These are phyloP conservation scores for Oxyteleia sp. DNA, from an alignment of 2,888 invertebrate genomes.

Conservation along the genomic window DNA sequence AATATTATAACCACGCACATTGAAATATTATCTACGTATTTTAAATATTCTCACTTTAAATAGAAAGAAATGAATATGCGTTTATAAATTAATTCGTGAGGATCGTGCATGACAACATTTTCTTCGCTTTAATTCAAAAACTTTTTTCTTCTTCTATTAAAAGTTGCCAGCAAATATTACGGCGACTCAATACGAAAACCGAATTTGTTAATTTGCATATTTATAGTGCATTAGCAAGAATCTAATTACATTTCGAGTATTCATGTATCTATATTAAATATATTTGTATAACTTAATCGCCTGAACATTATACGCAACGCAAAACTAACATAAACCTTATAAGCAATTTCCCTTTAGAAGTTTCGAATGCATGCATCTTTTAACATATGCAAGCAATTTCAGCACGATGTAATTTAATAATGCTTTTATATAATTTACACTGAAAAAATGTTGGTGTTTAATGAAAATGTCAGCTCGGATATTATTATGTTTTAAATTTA, in stretches of 20 bases:
- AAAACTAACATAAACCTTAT: constrained; percentile 9
- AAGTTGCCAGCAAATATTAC: background rate
- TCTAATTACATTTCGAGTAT: background rate
- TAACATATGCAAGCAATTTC: background rate
- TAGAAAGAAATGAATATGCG: too few relatives aligned
- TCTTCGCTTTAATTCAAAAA: too few relatives aligned
- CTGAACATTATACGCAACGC: background rate
- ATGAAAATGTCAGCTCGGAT: too few relatives aligned
- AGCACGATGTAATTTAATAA: constrained; percentile 6
- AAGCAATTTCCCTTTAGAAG: constrained; percentile 14
- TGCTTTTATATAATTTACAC: background rate
- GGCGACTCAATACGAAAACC: background rate
- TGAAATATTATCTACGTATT: too few relatives aligned
- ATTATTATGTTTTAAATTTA: too few relatives aligned
- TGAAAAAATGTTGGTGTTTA: too few relatives aligned
- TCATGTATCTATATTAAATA: constrained; percentile 4
- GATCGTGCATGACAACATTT: too few relatives aligned
- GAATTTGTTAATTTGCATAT: constrained; percentile 3
- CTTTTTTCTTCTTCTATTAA: background rate
- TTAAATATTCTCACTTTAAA: too few relatives aligned
- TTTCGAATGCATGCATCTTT: constrained; percentile 13
- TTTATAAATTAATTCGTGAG: too few relatives aligned
- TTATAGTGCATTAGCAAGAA: constrained; percentile 1
- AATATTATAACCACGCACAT: too few relatives aligned
- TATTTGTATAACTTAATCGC: constrained; percentile 15